A percentile compares a stretch with the other conserved stretches of the same genome.
These are phyloP conservation scores for Drosophila insularis DNA, from an alignment of 1,140 invertebrate genomes.

Conservation along the genomic window DNA sequence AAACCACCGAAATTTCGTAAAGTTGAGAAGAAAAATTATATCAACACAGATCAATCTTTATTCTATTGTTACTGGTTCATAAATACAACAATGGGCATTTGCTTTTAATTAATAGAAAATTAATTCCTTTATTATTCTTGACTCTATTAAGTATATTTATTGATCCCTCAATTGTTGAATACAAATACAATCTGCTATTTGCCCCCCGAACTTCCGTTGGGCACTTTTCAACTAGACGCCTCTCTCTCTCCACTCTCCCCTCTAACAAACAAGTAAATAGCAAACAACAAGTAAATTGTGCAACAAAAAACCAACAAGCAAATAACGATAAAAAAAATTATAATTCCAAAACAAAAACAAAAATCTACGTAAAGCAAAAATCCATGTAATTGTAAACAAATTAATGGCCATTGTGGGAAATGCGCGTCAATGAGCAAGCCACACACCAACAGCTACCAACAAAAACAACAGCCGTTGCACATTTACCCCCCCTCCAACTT, in stretches of 20 bases:
- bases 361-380: slow-evolving; percentile 42
- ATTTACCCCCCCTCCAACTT: neutral
- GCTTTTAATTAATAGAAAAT: neutral
- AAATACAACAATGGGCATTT: neutral
- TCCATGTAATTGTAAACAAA: slow-evolving; percentile 61
- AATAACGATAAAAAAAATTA: slow-evolving; percentile 19
- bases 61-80: neutral
- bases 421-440: slow-evolving; percentile 55
- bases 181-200: neutral
- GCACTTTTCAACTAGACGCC: neutral
- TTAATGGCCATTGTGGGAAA: slow-evolving; percentile 56
- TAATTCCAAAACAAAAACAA: slow-evolving; percentile 12
- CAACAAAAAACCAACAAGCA: slow-evolving; percentile 18
- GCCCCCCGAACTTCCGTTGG: neutral
- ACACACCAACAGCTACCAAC: slow-evolving; percentile 37
- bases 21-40: too few species aligned
- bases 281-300: neutral
- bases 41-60: too few species aligned
- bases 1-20: too few species aligned
- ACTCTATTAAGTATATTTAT: neutral
- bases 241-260: neutral
- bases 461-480: slow-evolving; percentile 24
- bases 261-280: neutral
- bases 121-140: neutral
- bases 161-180: neutral